Conservation (phyloP, 2,888 invertebrate species). For the Glyphotaelius pellucidus region DNA sequence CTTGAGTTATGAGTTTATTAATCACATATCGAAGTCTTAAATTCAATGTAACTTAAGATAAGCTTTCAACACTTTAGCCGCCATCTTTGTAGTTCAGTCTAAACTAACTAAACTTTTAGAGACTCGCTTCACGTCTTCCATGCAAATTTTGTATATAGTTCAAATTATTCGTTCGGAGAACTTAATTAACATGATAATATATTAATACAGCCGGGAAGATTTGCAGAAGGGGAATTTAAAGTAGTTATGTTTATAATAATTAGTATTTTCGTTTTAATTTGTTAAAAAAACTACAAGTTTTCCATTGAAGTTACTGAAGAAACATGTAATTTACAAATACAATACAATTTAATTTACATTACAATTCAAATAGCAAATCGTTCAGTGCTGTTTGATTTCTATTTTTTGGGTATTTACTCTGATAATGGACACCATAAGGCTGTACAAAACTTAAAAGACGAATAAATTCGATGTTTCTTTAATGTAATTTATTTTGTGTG, state of each 20-base stretch:
- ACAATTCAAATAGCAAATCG: no score
- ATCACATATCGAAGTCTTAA: not conserved
- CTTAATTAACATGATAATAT: not conserved
- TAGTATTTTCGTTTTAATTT: no score
- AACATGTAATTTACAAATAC: no score
- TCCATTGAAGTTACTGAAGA: no score
- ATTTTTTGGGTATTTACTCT: no score
- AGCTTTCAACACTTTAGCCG: constrained; percentile 1
- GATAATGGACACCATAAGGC: no score
- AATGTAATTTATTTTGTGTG: no score
- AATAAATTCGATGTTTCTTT: no score
- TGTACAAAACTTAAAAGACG: no score
- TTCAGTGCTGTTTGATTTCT: no score
- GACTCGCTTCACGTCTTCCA: not conserved
- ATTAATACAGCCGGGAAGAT: not conserved
- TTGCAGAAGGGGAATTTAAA: not conserved
- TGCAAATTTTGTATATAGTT: not conserved
- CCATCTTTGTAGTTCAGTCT: not conserved
- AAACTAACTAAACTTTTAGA: not conserved
- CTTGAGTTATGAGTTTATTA: not conserved
- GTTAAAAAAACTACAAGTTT: no score
- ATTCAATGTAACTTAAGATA: not conserved
- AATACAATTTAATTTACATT: no score
- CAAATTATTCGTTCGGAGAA: not conserved
- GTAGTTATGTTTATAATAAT: not conserved